Evolutionary conservation across 2,888 invertebrate genomes (phyloP), one percentile per base, ranked within the genome.

Genomic region (Dicycla oo): DNA sequence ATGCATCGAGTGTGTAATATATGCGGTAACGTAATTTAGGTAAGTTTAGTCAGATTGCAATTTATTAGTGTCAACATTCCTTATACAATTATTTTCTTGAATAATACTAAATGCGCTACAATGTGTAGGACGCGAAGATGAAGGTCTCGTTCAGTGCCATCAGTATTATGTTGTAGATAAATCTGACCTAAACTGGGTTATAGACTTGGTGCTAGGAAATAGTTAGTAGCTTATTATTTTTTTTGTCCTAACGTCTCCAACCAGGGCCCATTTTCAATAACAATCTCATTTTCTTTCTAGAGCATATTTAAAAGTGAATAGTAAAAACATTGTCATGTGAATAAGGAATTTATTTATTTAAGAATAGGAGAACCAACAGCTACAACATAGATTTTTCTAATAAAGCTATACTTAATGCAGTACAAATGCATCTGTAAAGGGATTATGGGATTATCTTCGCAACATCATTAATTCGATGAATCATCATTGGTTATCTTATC

Each of bases 61-160:
- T 62, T 34, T 7, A 38, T 45, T 34, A 43, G 38, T 58, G 23
- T 45, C 38, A 73, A 65, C 15, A 54, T 66, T 75, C 15, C 15
- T 20, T 45, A 30, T 0, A 26, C 20, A 54, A 63, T 51, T 47
- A 10, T 62, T 57, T 60, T 65, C n/a, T 26, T 53, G 5, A 65
- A 45, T 64, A 23, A n/a, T 30, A 49, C 8, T 62, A 53, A 53
- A 23, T 54, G 45, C 0, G 54, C 38, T 56, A 30, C n/a, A 64
- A 53, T 38, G 66, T 65, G 60, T 58, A 61, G 71, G 67, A 56
- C 40, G 54, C 40, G 23, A 65, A 53, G 49, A 68, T 34, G 34
- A 57, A 71, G 60, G 61, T 13, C 43, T 26, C 18, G 18, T 51
- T 70, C 51, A 75, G 45, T 70, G 70, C n/a, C 56, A 79, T 69